Conservation (phyloP, 2,113 vertebrate genomes). For the Spea multiplicata region DNA sequence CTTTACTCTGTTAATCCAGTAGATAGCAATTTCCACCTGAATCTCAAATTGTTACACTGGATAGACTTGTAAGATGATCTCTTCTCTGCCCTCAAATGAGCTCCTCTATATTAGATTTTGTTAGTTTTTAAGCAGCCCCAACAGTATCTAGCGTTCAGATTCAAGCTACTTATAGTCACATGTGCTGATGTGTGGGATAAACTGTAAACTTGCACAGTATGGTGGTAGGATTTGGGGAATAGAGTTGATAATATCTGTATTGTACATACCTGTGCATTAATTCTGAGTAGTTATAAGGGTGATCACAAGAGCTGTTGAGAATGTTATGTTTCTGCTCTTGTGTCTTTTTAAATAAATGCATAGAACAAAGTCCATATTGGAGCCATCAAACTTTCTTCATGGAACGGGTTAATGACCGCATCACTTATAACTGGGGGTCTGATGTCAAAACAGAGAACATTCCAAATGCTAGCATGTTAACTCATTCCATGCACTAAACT, state of each 20-base stretch:
- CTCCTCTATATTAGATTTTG: background rate
- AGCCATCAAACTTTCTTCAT: too few species aligned
- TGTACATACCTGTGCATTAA: background rate
- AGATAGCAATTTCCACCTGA: background rate
- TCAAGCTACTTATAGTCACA: too few species aligned
- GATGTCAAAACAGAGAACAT: too few species aligned
- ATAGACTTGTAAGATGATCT: background rate
- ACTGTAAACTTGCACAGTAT: background rate
- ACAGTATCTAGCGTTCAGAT: too few species aligned
- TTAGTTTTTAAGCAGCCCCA: too few species aligned
- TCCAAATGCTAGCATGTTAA: too few species aligned
- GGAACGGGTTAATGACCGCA: too few species aligned
- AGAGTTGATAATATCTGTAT: background rate
- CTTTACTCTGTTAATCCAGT: background rate
- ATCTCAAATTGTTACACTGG: background rate
- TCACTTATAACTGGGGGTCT: too few species aligned
- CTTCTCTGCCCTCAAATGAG: background rate
- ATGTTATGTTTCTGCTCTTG: slow-evolving; percentile 13
- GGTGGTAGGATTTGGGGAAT: background rate
- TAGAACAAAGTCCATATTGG: background rate
- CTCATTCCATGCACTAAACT: too few species aligned
- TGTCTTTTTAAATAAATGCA: slow-evolving; percentile 39
- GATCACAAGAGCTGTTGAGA: background rate
- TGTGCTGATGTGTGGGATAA: too few species aligned
- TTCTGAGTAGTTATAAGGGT: background rate